phyloP scores from a whole-genome alignment of 2,797 vertebrate genomes.

The Apodemus agrarius region DNA sequence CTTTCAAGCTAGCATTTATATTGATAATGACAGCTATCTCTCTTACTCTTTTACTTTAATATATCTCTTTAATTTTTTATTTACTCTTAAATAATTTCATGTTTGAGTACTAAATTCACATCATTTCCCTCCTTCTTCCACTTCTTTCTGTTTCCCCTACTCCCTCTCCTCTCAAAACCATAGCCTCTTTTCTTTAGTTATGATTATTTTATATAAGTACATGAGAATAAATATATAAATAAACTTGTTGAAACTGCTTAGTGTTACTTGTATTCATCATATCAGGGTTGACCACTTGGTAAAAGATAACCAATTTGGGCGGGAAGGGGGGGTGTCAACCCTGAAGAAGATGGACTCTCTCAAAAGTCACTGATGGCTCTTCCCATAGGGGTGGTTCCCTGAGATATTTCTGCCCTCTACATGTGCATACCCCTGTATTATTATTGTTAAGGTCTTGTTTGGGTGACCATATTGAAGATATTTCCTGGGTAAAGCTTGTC shows the following conservation, averaged over 20 bases:
- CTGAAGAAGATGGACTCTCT: neutral
- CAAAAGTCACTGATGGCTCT: neutral
- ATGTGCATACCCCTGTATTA: neutral
- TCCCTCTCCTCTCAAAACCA: neutral
- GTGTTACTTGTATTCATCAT: neutral
- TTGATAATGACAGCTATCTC: neutral
- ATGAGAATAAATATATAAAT: neutral
- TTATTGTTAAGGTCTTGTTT: neutral
- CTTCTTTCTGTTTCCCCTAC: neutral
- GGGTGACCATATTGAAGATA: neutral
- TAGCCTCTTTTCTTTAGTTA: neutral
- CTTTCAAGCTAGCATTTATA: neutral
- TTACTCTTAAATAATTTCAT: neutral
- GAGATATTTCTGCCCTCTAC: neutral
- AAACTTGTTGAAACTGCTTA: neutral
- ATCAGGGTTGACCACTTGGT: neutral
- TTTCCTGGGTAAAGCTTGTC: neutral
- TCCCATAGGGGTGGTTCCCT: neutral
- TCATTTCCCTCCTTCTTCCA: neutral
- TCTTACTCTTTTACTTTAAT: neutral
- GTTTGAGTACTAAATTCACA: neutral
- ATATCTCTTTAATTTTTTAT: neutral
- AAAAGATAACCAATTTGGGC: neutral
- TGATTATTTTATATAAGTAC: neutral
- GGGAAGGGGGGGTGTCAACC: neutral